These are phyloP conservation scores for Drosophila mimetica DNA, from an alignment of 2,888 invertebrate genomes.

Conservation along the genomic window DNA sequence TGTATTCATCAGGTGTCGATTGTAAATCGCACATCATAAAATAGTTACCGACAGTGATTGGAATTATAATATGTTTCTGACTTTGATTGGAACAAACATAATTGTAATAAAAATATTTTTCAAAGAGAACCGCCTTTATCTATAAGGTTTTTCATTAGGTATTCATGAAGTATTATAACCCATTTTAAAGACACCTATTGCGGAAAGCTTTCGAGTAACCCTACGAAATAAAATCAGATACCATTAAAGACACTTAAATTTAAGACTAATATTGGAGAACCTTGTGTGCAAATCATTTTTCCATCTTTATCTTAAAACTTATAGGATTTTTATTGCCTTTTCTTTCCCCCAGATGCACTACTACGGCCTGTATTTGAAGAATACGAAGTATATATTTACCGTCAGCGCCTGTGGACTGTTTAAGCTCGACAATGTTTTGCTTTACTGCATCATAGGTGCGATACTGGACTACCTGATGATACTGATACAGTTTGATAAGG, in stretches of 20 bases:
- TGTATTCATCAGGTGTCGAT: slow-evolving; percentile 1
- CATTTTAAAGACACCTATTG: no score
- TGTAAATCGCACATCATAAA: slow-evolving; percentile 36
- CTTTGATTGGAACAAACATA: background rate
- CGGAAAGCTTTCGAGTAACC: no score
- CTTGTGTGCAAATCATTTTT: background rate
- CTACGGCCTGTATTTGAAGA: slow-evolving; percentile 49
- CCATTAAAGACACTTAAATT: no score
- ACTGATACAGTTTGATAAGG: slow-evolving; percentile 79
- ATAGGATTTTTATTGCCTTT: background rate
- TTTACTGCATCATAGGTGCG: slow-evolving; percentile 64
- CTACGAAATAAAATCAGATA: no score
- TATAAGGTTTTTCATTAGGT: no score
- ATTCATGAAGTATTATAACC: no score
- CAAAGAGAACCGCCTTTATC: background rate
- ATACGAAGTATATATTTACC: slow-evolving; percentile 45
- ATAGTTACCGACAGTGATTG: slow-evolving; percentile 5
- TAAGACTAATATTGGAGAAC: no score
- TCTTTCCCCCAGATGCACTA: slow-evolving; percentile 48
- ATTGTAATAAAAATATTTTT: background rate
- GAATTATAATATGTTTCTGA: slow-evolving; percentile 1
- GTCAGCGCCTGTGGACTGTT: slow-evolving; percentile 72
- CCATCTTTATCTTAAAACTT: background rate
- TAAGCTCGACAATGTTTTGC: slow-evolving; percentile 66
- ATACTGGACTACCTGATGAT: slow-evolving; percentile 71